Evolutionary conservation across 2,113 vertebrate species (phyloP).

Genomic region (Oceanodroma tethys): DNA sequence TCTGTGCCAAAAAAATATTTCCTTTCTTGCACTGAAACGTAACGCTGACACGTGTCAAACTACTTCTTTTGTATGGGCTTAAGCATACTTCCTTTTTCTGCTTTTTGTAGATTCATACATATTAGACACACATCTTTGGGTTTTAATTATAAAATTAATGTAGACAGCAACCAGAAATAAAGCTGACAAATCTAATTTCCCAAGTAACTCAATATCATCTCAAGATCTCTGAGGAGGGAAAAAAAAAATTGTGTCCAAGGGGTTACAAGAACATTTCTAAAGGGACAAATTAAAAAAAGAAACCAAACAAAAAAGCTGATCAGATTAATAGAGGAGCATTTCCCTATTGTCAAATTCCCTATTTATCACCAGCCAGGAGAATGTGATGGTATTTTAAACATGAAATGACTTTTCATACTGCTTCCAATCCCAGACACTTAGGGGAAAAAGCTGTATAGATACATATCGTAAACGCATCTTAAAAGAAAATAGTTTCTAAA

Average conservation of each 20-base stretch:
- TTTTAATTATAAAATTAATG: constrained; percentile 67
- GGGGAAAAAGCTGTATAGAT: background rate
- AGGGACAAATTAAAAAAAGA: background rate
- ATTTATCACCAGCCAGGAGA: background rate
- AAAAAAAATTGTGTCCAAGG: background rate
- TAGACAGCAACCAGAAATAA: constrained; percentile 51
- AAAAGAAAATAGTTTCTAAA: background rate
- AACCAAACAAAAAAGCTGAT: background rate
- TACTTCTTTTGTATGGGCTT: background rate
- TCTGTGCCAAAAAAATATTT: background rate
- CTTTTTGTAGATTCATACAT: constrained; percentile 26
- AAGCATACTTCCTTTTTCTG: background rate
- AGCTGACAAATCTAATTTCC: constrained; percentile 62
- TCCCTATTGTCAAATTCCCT: background rate
- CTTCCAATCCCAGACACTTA: background rate
- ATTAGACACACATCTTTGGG: constrained; percentile 60
- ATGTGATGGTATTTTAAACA: background rate
- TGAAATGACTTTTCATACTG: background rate
- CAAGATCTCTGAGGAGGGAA: background rate
- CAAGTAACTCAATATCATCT: constrained; percentile 41
- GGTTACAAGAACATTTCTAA: background rate
- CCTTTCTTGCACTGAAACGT: background rate
- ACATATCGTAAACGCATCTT: background rate
- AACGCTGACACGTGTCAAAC: background rate
- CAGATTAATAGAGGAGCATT: background rate